Base-by-base conservation (phyloP, 1,140 invertebrate species). In the Homalodisca vitripennis region DNA sequence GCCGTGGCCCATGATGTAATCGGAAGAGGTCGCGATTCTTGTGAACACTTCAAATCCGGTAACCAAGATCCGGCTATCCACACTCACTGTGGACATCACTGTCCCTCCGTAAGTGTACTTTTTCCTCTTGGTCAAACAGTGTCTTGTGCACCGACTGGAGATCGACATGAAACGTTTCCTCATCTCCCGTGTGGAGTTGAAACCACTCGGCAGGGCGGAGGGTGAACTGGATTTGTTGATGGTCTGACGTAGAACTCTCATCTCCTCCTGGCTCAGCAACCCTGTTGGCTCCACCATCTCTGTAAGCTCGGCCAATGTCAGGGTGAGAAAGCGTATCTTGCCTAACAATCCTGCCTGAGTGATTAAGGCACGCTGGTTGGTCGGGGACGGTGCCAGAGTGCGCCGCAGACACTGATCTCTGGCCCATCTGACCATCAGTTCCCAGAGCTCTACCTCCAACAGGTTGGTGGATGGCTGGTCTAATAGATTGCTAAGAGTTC, bases 381-480 rank as follows among this genome's bases (percentile, higher is more conserved):
- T 13, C 12, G 41, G 27, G 3, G 70, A 67, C 10, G 64, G 29
- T 0, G 34, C 12, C 10, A 73, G 6, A 13, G 65, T 70, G n/a
- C 64, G 26, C 2, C 14, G 32, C 3, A 27, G 3, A 22, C 73
- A 70, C 62, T 75, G 73, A 53, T 70, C 66, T 17, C 48, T 1
- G 3, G 70, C 67, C 75, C 75, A 75, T 12, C 68, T 55, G 34
- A 73, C 20, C 17, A 72, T 51, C 17, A 69, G 57, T 17, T 68
- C 31, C 24, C 68, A 74, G 12, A 75, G 65, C 17, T 75, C 72
- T 1, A 63, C 41, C 48, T 75, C 75, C 22, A 64, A 69, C 53
- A 74, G 73, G 48, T 74, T 74, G 34, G 71, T 71, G 10, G 51
- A 24, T 3, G 53, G 57, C 22, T 72, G 69, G n/a, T 75, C 74